Evolutionary conservation across 2,888 invertebrate genomes (phyloP), one percentile per base, ranked within the genome.

Genomic region (Diogma glabrata): DNA sequence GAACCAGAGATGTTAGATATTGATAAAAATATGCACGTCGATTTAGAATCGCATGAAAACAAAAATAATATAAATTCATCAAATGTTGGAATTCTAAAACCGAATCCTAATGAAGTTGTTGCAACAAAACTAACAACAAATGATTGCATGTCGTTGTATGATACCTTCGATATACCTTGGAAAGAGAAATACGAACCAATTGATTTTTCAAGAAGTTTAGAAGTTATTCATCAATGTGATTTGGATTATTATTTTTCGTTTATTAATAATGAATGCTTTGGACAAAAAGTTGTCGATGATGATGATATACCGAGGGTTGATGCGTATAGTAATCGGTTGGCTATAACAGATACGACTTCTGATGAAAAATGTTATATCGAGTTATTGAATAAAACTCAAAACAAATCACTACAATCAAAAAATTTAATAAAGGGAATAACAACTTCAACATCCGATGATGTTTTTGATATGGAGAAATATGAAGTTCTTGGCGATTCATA

Each of bases 401-500:
- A 57, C 55, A 1, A 58, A 62, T 3, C 67, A 12, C 16, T 64
- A 2, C 67, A 69, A 51, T 69, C 69, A 52, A 57, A 57, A 14
- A 68, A 70, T 26, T 61, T 69, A 7, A 51, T 72, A 53, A 66
- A 76, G 64, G 84, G 86, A 1, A 65, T 90, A 10, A 87, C 87
- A 0, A 71, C 80, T 36, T 75, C 80, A 10, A 73, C 75, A 55
- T 76, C 83, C 1, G 74, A 77, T 51, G 91, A 92, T 63, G 75
- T 78, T 36, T 80, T 88, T 50, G 82, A 87, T 63, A 72, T 87
- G 63, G 92, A 93, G 65, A 73, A 89, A 5, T 70, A 86, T 28
- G 91, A 93, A 68, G 82, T 87, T 0, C 75, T 93, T 30, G 93
- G 92, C 0, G 92, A 93, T 71, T 84, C 88, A 0, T 85, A 84